Percentiles rank a stretch among this genome's conserved stretches.
Evolutionary conservation across 2,113 vertebrate genomes (phyloP).

Genomic region (Mormyrus lacerda): DNA sequence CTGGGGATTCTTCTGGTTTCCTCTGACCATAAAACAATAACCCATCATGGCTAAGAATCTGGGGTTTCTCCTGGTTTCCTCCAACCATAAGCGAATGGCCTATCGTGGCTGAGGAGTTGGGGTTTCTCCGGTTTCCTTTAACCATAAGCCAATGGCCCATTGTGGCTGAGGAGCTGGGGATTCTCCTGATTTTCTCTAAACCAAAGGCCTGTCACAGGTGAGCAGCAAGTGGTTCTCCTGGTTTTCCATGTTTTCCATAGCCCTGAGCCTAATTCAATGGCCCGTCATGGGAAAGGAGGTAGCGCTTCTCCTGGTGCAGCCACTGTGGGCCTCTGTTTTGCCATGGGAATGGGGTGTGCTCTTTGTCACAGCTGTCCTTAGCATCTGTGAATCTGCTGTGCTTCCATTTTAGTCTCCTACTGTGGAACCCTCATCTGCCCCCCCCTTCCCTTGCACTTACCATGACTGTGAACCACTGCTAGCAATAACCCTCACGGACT

Average conservation of each 20-base stretch:
- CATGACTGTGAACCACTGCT: conserved; percentile 28
- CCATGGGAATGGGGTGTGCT: background rate
- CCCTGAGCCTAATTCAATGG: background rate
- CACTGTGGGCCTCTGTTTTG: background rate
- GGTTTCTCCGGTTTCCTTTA: background rate
- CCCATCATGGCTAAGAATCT: background rate
- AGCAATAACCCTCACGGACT: conserved; percentile 27
- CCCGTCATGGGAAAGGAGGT: background rate
- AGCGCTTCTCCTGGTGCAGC: background rate
- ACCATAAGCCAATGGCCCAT: background rate
- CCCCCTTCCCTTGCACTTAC: background rate
- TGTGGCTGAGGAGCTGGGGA: background rate
- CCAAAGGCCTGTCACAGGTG: background rate
- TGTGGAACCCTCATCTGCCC: conserved; percentile 24
- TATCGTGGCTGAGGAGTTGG: too few relatives aligned
- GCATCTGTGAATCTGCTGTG: conserved; percentile 31
- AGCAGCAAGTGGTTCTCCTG: background rate
- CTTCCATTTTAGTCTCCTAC: conserved; percentile 30
- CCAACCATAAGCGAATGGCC: background rate
- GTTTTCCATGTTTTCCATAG: background rate
- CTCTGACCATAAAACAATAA: too few relatives aligned
- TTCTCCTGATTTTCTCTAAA: background rate
- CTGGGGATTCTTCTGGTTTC: too few relatives aligned
- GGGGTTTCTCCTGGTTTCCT: too few relatives aligned
- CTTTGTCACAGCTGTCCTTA: conserved; percentile 27